phyloP scores from a whole-genome alignment of 2,113 vertebrate species.

The Anas platyrhynchos region DNA sequence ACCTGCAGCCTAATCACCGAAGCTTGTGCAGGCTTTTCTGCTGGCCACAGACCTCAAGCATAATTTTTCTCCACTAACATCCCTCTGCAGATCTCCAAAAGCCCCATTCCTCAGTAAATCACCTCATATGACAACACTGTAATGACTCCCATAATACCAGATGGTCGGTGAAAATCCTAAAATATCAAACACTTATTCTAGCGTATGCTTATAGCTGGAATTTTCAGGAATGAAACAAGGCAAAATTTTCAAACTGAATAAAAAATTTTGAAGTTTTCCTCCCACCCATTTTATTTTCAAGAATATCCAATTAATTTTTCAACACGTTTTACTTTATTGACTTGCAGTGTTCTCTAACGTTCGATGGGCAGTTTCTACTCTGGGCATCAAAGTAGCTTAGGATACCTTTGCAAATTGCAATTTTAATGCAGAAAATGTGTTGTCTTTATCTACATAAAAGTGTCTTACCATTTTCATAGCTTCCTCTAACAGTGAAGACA shows the following conservation, averaged over 20 bases:
- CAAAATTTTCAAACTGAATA: not conserved
- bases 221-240: not conserved
- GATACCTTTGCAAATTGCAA: not conserved
- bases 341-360: not conserved
- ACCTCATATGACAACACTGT: fast-evolving
- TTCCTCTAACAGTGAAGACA: not conserved
- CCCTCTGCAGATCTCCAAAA: not conserved
- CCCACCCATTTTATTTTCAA: not conserved
- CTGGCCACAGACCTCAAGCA: not conserved
- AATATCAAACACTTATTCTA: not conserved
- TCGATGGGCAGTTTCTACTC: not conserved
- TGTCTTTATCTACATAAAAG: not conserved
- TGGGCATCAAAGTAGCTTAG: not conserved
- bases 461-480: not conserved
- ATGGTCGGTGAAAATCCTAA: not conserved
- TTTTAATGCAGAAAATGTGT: not conserved
- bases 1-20: not conserved
- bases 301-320: not conserved
- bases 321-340: not conserved
- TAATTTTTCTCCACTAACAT: not conserved
- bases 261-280: not conserved
- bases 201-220: not conserved
- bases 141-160: fast-evolving
- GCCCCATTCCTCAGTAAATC: not conserved
- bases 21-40: not conserved